Percentiles rank a stretch among this genome's conserved stretches.
These are phyloP conservation scores for Pseudochirops cupreus DNA, from an alignment of 2,797 vertebrate species.

Conservation along the genomic window DNA sequence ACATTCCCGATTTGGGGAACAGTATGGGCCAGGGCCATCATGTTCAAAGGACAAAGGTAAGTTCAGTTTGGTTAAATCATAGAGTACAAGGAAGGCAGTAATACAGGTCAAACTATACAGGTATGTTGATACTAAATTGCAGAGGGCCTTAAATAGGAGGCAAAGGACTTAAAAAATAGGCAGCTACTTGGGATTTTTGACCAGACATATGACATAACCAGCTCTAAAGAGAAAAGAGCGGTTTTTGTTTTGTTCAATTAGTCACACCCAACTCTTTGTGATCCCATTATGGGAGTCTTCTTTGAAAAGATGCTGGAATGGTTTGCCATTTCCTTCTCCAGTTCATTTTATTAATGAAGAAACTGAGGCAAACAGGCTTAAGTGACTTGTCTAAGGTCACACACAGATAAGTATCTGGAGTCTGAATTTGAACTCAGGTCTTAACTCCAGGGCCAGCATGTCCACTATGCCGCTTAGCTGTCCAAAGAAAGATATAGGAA, in stretches of 20 bases:
- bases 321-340: neutral
- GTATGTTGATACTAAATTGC: neutral
- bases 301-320: neutral
- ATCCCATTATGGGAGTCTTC: neutral
- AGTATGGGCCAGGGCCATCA: neutral
- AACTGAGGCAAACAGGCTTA: neutral
- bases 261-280: neutral
- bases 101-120: neutral
- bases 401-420: neutral
- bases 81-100: neutral
- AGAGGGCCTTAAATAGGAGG: neutral
- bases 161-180: neutral
- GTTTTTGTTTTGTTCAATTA: neutral
- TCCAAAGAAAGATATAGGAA: neutral
- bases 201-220: neutral
- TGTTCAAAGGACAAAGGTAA: neutral
- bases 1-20: neutral
- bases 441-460: neutral
- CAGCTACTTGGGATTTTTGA: neutral
- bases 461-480: neutral
- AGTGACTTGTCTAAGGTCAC: neutral
- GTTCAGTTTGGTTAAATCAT: neutral
- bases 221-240: neutral
- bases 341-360: neutral
- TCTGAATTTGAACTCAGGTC: neutral